Evolutionary conservation across 1,140 invertebrate genomes (phyloP).

Genomic region (Formica exsecta): DNA sequence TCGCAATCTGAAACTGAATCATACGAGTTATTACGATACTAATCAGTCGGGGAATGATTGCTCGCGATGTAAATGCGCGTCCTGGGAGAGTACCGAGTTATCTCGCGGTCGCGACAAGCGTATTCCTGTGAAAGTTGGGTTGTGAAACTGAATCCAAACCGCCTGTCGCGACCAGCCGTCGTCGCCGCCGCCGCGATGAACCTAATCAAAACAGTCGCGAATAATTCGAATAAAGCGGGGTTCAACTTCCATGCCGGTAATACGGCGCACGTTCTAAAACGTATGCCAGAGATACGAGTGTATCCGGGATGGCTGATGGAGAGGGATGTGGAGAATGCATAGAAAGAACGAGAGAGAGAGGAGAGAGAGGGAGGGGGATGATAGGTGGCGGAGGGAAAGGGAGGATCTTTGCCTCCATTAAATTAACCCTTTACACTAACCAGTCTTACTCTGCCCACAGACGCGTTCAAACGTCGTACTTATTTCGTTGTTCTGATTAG

Average conservation of each 20-base stretch:
- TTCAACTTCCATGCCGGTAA: constrained; percentile 58
- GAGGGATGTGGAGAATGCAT: constrained; percentile 30
- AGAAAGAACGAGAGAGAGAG: not conserved
- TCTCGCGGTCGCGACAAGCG: not conserved
- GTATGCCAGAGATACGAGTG: constrained; percentile 27
- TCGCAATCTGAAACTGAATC: constrained; percentile 16
- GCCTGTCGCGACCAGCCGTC: constrained; percentile 29
- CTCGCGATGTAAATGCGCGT: constrained; percentile 46
- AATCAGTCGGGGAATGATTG: constrained; percentile 41
- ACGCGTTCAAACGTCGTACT: constrained; percentile 31
- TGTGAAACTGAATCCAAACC: constrained; percentile 17
- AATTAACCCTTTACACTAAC: constrained; percentile 62
- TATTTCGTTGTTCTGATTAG: constrained; percentile 50
- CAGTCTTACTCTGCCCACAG: constrained; percentile 41
- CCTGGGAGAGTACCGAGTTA: constrained; percentile 6
- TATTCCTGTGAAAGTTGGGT: constrained; percentile 28
- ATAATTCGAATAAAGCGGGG: constrained; percentile 38
- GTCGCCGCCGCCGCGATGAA: constrained; percentile 55
- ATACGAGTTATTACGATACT: constrained; percentile 50
- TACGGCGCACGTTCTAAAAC: constrained; percentile 23
- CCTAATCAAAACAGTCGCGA: constrained; percentile 71
- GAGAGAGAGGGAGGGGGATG: not conserved
- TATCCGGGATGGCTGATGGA: constrained; percentile 38
- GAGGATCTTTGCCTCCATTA: constrained; percentile 58
- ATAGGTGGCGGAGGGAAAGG: not conserved